Evolutionary conservation across 2,888 invertebrate genomes (phyloP).

Genomic region (Cistogaster globosa): DNA sequence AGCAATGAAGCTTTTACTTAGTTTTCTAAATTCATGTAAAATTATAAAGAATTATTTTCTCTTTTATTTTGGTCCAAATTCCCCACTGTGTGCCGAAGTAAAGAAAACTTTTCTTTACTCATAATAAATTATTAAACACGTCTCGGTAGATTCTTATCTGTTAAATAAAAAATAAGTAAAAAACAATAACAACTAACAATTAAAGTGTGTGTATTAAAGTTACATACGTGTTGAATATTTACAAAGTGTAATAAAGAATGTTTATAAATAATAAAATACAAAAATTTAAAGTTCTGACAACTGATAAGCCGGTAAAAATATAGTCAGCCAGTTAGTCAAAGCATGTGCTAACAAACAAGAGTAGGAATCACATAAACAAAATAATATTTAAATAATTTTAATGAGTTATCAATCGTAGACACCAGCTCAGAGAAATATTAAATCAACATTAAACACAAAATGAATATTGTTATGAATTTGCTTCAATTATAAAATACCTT

Average conservation of each 20-base stretch:
- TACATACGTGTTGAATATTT: conserved; percentile 33
- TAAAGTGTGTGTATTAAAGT: conserved; percentile 5
- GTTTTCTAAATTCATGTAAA: too few relatives aligned
- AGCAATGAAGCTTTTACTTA: too few relatives aligned
- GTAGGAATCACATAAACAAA: too few relatives aligned
- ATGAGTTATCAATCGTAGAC: too few relatives aligned
- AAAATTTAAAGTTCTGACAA: conserved; percentile 29
- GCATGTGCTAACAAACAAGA: too few relatives aligned
- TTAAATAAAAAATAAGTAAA: not conserved
- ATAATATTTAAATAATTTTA: too few relatives aligned
- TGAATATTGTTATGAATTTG: too few relatives aligned
- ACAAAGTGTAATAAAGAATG: conserved; percentile 32
- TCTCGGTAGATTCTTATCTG: conserved; percentile 50
- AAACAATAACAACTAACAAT: conserved; percentile 19
- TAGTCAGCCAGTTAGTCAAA: too few relatives aligned
- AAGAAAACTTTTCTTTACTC: not conserved
- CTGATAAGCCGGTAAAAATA: conserved; percentile 1
- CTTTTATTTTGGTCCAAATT: too few relatives aligned
- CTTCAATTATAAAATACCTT: too few relatives aligned
- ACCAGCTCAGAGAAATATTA: too few relatives aligned
- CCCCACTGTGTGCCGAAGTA: not conserved
- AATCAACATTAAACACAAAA: too few relatives aligned
- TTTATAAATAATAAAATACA: not conserved
- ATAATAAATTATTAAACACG: conserved; percentile 45
- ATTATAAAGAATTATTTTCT: not conserved